Percentiles rank a stretch among this genome's conserved stretches.
phyloP scores from a whole-genome alignment of 2,113 vertebrate genomes.

The Zonotrichia leucophrys region DNA sequence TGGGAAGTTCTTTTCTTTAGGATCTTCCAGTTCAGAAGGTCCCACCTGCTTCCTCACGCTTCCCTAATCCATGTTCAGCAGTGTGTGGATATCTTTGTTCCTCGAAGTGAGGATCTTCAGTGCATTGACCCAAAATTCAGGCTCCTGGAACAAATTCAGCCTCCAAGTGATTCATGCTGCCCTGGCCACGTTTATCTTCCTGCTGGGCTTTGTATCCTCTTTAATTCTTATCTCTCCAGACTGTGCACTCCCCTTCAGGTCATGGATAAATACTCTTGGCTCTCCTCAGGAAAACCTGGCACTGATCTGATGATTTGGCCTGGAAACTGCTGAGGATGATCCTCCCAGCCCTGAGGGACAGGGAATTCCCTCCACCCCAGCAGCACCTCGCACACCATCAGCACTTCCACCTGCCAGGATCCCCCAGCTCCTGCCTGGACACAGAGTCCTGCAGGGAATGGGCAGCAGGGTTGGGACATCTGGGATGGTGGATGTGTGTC shows the following conservation, averaged over 20 bases:
- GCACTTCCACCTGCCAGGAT: neutral
- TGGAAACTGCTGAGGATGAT: neutral
- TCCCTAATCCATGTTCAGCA: neutral
- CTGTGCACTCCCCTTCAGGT: neutral
- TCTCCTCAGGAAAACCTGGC: neutral
- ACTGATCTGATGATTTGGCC: neutral
- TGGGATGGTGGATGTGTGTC: neutral
- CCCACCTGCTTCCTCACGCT: neutral
- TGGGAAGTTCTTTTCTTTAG: neutral
- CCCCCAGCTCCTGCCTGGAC: neutral
- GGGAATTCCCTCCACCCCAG: neutral
- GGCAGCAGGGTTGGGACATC: neutral
- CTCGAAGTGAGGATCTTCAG: neutral
- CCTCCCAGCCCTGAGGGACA: neutral
- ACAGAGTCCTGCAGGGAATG: neutral
- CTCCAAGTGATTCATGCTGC: neutral
- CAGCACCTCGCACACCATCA: neutral
- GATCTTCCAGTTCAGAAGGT: neutral
- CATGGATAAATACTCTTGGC: neutral
- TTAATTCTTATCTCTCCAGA: neutral
- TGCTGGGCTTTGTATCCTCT: neutral
- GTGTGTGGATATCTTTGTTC: neutral
- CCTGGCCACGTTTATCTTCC: neutral
- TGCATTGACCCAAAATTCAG: neutral
- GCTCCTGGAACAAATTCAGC: neutral